Evolutionary conservation across 1,140 invertebrate species (phyloP), one percentile per base, ranked within the genome.

Genomic region (Drosophila mayri): DNA sequence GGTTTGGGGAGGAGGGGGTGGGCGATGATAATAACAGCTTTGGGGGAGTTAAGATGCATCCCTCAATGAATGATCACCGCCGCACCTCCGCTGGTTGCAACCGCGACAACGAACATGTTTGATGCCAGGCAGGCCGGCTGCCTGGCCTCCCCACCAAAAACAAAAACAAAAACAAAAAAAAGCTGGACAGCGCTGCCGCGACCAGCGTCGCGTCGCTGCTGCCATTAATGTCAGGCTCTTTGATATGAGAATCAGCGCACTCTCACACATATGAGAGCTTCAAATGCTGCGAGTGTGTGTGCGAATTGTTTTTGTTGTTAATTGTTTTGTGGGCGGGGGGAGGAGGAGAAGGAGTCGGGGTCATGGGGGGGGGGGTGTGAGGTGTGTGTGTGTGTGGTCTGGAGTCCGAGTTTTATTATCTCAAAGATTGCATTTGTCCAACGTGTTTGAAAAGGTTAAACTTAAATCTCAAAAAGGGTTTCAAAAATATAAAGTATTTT

Each of bases 191-290:
- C 32, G 44, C 18, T 73, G 76, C n/a, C 37, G 46, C 41, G 41
- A 62, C 7, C 65, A 25, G 14, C 47, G 64, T 76, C 83, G n/a
- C 47, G 64, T 68, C 84, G 84, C 82, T 72, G 79, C 66, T 73
- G 72, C 74, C 82, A 76, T 72, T 77, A 86, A 86, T 63, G 79
- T 80, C 47, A 82, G 81, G 67, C 82, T 81, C 62, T 82, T 63
- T 74, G 75, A 71, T 77, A 79, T 79, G 67, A 50, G 62, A 54
- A 79, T 72, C 58, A 77, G 60, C 43, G 61, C 75, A 70, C 58
- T 65, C 72, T 68, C 70, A 82, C 68, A 63, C 52, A 54, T 54
- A 54, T 62, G 55, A 32, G 66, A 38, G 64, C 65, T 68, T 47
- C 37, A 30, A 49, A 50, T 55, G 63, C 43, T 55, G 52, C 47